Evolutionary conservation across 2,113 vertebrate species (phyloP).

Genomic region (Murina feae): DNA sequence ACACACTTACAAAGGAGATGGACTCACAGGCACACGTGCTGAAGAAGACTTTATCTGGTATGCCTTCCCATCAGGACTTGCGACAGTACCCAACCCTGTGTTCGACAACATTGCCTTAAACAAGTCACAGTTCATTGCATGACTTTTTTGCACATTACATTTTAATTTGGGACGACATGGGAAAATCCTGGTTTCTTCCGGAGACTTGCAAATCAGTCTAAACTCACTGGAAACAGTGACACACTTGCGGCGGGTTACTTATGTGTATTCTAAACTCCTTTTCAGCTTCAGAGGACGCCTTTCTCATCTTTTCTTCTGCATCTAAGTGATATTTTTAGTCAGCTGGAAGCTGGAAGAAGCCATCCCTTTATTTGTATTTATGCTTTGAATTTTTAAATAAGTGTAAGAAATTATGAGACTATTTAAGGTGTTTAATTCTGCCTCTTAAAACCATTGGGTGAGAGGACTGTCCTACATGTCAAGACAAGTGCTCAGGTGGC

Average conservation of each 20-base stretch:
- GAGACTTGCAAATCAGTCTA: not conserved
- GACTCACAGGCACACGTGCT: not conserved
- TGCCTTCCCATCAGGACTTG: constrained; percentile 18
- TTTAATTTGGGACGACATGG: constrained; percentile 15
- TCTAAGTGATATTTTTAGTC: not conserved
- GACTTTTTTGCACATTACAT: not conserved
- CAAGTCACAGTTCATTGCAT: not conserved
- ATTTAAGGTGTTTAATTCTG: constrained; percentile 37
- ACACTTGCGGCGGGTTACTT: not conserved
- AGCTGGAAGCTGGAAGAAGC: not conserved
- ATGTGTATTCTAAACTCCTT: not conserved
- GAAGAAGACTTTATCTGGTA: not conserved
- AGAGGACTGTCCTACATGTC: not conserved
- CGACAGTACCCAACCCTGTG: not conserved
- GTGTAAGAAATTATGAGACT: not conserved
- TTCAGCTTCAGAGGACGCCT: not conserved
- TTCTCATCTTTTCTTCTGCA: not conserved
- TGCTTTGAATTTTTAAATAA: constrained; percentile 37
- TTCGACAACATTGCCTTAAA: not conserved
- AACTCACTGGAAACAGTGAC: not conserved
- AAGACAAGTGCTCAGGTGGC: not conserved
- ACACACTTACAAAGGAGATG: not conserved
- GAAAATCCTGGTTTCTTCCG: not conserved
- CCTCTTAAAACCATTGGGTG: not conserved
- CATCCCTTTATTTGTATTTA: constrained; percentile 4